Conservation (phyloP, 2,888 invertebrate species). For the Synanthedon myopaeformis region DNA sequence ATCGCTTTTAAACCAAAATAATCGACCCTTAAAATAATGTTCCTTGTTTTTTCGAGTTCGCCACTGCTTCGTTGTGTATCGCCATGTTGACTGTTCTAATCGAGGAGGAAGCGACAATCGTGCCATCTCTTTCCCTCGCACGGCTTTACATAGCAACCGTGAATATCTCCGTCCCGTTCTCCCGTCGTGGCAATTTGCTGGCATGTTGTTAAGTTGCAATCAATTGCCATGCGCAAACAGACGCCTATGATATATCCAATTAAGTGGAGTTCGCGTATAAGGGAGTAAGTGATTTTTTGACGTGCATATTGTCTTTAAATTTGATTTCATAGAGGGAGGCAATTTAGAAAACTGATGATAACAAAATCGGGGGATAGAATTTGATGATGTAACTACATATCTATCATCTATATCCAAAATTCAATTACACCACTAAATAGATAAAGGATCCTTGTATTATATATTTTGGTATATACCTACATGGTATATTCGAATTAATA, state of each 20-base stretch:
- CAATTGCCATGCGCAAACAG: slow-evolving; percentile 72
- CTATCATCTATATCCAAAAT: too few relatives aligned
- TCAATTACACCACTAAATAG: too few relatives aligned
- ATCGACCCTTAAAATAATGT: slow-evolving; percentile 51
- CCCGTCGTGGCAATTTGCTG: slow-evolving; percentile 57
- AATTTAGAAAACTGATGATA: too few relatives aligned
- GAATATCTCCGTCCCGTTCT: slow-evolving; percentile 25
- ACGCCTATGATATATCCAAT: slow-evolving; percentile 72
- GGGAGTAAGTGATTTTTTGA: slow-evolving; percentile 26
- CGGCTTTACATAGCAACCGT: neutral
- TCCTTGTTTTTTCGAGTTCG: slow-evolving; percentile 25
- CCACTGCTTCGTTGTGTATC: slow-evolving; percentile 35
- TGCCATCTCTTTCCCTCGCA: slow-evolving; percentile 19
- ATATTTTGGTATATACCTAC: too few relatives aligned
- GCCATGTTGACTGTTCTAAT: slow-evolving; percentile 28
- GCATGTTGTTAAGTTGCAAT: slow-evolving; percentile 69
- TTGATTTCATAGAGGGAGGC: too few relatives aligned
- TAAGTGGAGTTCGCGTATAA: slow-evolving; percentile 39
- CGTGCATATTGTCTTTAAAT: too few relatives aligned
- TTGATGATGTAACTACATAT: too few relatives aligned
- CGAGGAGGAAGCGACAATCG: slow-evolving; percentile 8
- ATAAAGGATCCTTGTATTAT: too few relatives aligned
- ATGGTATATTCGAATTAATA: too few relatives aligned
- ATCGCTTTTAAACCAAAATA: slow-evolving; percentile 56
- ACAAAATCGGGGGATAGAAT: too few relatives aligned